Percentiles rank a stretch among this genome's conserved stretches.
These are phyloP conservation scores for Hemiscyllium ocellatum DNA, from an alignment of 2,113 vertebrate genomes.

Conservation along the genomic window DNA sequence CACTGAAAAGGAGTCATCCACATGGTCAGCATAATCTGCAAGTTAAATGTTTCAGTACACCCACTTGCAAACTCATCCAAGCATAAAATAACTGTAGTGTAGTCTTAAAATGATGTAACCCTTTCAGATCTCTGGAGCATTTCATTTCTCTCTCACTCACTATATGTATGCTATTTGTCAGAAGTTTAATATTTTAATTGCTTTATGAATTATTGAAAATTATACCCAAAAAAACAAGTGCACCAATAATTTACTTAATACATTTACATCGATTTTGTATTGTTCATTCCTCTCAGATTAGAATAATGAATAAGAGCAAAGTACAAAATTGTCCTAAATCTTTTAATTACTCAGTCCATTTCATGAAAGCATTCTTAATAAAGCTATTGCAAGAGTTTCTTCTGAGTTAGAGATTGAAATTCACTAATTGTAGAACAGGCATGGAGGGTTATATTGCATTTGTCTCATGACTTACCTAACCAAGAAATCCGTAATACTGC, in stretches of 20 bases:
- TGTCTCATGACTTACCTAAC: not conserved
- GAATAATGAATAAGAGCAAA: not conserved
- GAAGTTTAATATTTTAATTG: not conserved
- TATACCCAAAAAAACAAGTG: not conserved
- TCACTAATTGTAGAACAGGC: not conserved
- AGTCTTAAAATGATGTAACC: not conserved
- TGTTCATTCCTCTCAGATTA: not conserved
- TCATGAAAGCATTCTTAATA: not conserved
- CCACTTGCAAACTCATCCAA: not conserved
- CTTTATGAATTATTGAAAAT: not conserved
- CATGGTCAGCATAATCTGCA: not conserved
- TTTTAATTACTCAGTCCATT: too few species aligned
- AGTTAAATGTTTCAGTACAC: not conserved
- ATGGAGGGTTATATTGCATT: not conserved
- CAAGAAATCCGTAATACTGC: not conserved
- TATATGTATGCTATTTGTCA: too few species aligned
- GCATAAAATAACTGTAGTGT: not conserved
- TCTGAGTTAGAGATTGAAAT: not conserved
- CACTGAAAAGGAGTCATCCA: constrained; percentile 19
- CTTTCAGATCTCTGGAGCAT: constrained; percentile 14
- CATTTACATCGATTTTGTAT: not conserved
- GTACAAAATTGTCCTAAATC: not conserved
- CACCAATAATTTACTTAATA: not conserved
- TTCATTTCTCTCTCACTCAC: not conserved
- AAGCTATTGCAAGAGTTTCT: not conserved